Percentiles rank a stretch among this genome's conserved stretches.
These are phyloP conservation scores for Pantherophis guttatus DNA, from an alignment of 2,113 vertebrate species.

Conservation along the genomic window DNA sequence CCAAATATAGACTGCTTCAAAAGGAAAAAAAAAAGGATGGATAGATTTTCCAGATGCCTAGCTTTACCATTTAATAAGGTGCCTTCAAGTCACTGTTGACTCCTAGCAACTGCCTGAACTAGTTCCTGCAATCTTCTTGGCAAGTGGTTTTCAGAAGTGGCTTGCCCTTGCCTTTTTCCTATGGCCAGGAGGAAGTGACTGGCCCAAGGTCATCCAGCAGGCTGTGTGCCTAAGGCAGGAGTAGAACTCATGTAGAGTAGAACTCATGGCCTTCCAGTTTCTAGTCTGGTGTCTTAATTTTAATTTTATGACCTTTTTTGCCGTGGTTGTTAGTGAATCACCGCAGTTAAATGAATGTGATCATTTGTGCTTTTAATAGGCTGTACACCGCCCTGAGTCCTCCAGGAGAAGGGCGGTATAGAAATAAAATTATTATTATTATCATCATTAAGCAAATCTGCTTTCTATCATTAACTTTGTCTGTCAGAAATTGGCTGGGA, in stretches of 20 bases:
- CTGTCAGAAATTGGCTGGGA: background rate
- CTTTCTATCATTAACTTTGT: background rate
- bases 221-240: background rate
- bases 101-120: background rate
- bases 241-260: background rate
- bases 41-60: background rate
- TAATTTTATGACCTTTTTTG: background rate
- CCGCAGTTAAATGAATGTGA: background rate
- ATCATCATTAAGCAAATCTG: background rate
- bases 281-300: background rate
- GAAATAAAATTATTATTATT: too few relatives aligned
- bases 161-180: background rate
- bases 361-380: too few relatives aligned
- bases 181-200: background rate
- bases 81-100: background rate
- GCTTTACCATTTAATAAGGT: background rate
- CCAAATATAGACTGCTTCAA: conserved; percentile 29
- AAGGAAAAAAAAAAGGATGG: background rate
- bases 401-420: too few relatives aligned
- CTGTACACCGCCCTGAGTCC: too few relatives aligned
- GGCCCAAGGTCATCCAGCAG: background rate
- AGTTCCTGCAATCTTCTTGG: background rate
- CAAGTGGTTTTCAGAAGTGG: background rate
- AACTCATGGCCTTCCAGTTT: background rate
- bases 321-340: background rate